These are phyloP conservation scores for Dasysyrphus albostriatus DNA, from an alignment of 2,888 invertebrate genomes.

Conservation along the genomic window DNA sequence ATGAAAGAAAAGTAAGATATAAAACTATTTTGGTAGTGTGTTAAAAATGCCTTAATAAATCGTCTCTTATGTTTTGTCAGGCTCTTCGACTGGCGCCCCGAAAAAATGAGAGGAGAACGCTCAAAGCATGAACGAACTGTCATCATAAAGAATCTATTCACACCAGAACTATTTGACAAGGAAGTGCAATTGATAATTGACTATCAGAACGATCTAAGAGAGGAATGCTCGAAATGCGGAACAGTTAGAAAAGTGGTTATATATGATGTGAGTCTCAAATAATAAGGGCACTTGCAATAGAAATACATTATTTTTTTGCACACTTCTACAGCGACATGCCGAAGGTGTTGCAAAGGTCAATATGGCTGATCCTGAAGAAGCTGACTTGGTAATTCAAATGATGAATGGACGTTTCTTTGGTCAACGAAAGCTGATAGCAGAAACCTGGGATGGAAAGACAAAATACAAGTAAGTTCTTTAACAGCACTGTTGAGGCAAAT, in stretches of 20 bases:
- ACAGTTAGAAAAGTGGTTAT: constrained; percentile 95
- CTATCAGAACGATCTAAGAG: constrained; percentile 94
- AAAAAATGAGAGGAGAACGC: constrained; percentile 93
- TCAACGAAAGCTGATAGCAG: constrained; percentile 92
- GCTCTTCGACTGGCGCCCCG: constrained; percentile 98
- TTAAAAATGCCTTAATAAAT: not conserved
- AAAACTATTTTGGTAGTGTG: not conserved
- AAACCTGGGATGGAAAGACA: constrained; percentile 97
- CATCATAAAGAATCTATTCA: constrained; percentile 96
- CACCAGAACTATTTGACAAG: constrained; percentile 93
- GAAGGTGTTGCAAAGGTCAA: constrained; percentile 97
- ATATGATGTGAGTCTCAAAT: constrained; percentile 90
- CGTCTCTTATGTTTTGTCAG: constrained; percentile 83
- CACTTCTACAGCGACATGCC: constrained; percentile 89
- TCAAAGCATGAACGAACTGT: constrained; percentile 95
- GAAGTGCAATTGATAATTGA: constrained; percentile 95
- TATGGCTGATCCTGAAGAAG: constrained; percentile 95
- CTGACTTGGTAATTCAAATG: constrained; percentile 94
- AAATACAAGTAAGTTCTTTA: constrained; percentile 89
- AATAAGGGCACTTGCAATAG: not conserved
- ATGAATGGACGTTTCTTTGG: constrained; percentile 96
- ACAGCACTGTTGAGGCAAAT: not conserved
- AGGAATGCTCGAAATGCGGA: constrained; percentile 96
- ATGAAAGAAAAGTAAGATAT: constrained; percentile 92
- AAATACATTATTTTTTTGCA: not conserved